These are phyloP conservation scores for Stegostoma tigrinum DNA, from an alignment of 2,113 vertebrate species.

Conservation along the genomic window DNA sequence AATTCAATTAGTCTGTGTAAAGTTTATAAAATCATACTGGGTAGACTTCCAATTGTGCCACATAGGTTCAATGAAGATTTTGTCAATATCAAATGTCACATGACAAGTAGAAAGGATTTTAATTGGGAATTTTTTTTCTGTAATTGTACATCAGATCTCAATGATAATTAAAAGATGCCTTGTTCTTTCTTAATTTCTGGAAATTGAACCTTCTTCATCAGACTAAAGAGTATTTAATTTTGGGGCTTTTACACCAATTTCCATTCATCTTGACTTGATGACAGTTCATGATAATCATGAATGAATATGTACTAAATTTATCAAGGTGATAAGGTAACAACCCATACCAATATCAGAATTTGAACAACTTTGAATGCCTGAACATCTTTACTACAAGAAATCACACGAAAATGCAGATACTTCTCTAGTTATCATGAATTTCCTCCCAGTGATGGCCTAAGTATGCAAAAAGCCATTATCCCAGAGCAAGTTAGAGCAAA, in stretches of 20 bases:
- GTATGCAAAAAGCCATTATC: neutral
- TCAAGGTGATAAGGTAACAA: neutral
- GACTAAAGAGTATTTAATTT: neutral
- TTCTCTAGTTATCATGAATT: neutral
- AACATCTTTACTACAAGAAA: neutral
- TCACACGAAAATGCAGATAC: neutral
- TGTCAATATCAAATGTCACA: too few relatives aligned
- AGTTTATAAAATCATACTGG: neutral
- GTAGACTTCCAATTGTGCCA: neutral
- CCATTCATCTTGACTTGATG: neutral
- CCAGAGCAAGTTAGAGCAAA: neutral
- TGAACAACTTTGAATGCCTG: neutral
- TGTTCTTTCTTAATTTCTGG: neutral
- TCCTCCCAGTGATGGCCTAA: neutral
- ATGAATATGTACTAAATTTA: neutral
- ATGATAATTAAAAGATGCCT: neutral
- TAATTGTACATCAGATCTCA: neutral
- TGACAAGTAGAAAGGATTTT: too few relatives aligned
- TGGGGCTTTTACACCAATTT: conserved; percentile 5
- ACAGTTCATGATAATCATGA: neutral
- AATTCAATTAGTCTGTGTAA: neutral
- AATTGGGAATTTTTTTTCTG: neutral
- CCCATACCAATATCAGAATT: neutral
- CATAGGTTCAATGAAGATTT: too few relatives aligned
- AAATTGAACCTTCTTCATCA: neutral